Percentiles rank a stretch among this genome's conserved stretches.
phyloP scores from a whole-genome alignment of 2,113 vertebrate species.

The Pyrgilauda ruficollis region DNA sequence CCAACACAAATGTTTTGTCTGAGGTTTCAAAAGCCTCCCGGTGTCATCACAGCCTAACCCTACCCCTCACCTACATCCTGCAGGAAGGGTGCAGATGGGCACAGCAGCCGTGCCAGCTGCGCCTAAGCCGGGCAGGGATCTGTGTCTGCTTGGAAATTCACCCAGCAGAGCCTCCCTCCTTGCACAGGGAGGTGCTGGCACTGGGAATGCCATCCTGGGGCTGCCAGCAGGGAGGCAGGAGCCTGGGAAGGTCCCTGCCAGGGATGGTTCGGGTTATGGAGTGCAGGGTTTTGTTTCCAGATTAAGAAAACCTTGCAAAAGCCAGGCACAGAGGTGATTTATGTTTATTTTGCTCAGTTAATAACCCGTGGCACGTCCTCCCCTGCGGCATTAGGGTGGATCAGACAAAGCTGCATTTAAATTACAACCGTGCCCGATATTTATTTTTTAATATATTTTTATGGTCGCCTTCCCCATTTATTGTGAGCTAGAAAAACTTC shows the following conservation, averaged over 20 bases:
- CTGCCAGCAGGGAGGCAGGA: neutral
- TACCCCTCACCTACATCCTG: conserved; percentile 13
- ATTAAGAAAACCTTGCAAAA: neutral
- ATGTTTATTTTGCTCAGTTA: conserved; percentile 61
- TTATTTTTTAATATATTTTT: conserved; percentile 61
- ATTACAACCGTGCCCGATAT: conserved; percentile 18
- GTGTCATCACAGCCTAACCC: conserved; percentile 30
- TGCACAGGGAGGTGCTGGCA: rapidly evolving
- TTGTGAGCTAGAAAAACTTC: neutral
- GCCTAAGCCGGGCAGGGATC: neutral
- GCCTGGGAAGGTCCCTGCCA: neutral
- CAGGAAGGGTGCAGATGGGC: neutral
- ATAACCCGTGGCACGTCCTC: conserved; percentile 43
- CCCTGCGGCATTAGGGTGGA: conserved; percentile 45
- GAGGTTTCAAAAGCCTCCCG: neutral
- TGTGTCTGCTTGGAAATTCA: neutral
- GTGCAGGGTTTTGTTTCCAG: neutral
- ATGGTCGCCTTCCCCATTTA: neutral
- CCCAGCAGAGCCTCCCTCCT: neutral
- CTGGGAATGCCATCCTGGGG: neutral
- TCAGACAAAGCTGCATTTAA: conserved; percentile 30
- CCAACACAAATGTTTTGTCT: neutral
- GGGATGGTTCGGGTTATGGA: rapidly evolving
- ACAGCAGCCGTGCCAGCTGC: neutral
- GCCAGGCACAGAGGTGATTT: neutral